Percentiles rank a stretch among this genome's conserved stretches.
These are phyloP conservation scores for Sycobia sp. DNA, from an alignment of 1,140 invertebrate genomes.

Conservation along the genomic window DNA sequence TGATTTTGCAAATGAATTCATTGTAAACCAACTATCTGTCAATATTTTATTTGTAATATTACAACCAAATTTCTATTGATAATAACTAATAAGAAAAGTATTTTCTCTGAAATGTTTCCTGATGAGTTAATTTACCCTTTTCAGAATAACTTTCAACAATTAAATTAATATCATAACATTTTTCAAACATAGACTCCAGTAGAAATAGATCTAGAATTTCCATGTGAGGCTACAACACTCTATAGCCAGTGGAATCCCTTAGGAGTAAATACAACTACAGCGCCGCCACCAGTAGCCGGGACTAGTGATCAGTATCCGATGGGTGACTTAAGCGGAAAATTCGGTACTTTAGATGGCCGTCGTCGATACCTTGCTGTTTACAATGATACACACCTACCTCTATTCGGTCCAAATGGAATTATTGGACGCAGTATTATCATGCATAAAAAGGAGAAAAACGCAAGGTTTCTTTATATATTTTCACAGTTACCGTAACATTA, in stretches of 20 bases:
- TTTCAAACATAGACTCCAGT: constrained; percentile 70
- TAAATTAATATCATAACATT: too few species aligned
- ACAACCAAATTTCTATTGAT: too few species aligned
- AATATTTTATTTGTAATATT: too few species aligned
- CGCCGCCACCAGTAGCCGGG: constrained; percentile 68
- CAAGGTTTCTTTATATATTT: constrained; percentile 51
- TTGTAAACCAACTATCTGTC: too few species aligned
- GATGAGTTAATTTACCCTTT: too few species aligned
- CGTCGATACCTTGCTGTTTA: constrained; percentile 66
- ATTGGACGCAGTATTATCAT: constrained; percentile 88
- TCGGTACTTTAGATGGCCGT: constrained; percentile 72
- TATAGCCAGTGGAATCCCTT: constrained; percentile 86
- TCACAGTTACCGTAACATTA: too few species aligned
- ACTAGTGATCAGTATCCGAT: constrained; percentile 86
- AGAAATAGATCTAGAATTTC: constrained; percentile 81
- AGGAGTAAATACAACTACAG: constrained; percentile 66
- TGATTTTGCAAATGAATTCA: too few species aligned
- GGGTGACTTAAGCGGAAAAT: constrained; percentile 90
- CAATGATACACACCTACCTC: constrained; percentile 83
- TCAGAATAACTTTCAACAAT: too few species aligned
- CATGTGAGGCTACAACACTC: constrained; percentile 81
- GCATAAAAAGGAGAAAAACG: constrained; percentile 70
- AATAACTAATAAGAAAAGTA: too few species aligned
- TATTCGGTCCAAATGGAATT: constrained; percentile 84
- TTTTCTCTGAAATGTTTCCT: too few species aligned